Conservation (phyloP, 64 coral and sea anemone genomes). For the Pocillopora damicornis region DNA sequence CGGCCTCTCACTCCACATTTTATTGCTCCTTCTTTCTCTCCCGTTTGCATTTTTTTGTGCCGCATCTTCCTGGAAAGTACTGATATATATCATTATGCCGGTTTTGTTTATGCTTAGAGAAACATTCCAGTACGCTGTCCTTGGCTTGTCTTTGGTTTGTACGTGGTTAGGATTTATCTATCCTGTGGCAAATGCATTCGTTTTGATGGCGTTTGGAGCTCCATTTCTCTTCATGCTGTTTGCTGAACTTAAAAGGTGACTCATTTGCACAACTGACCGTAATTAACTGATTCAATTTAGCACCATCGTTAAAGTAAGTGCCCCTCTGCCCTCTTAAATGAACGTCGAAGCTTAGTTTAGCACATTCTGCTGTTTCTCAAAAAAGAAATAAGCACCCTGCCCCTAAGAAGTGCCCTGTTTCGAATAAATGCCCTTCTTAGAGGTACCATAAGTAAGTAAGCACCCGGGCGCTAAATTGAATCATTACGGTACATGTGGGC, state of each 20-base stretch:
- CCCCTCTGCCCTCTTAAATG: too few species aligned
- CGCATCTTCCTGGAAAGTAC: neutral
- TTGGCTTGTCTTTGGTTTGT: conserved; percentile 18
- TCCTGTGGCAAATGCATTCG: conserved; percentile 89
- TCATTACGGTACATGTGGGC: too few species aligned
- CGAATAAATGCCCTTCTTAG: too few species aligned
- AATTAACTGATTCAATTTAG: too few species aligned
- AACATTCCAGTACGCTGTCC: conserved; percentile 18
- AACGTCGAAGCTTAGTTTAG: too few species aligned
- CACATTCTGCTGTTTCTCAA: too few species aligned
- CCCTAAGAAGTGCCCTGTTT: too few species aligned
- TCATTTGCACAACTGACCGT: neutral
- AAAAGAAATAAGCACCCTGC: too few species aligned
- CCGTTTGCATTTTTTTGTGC: neutral
- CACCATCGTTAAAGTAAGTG: too few species aligned
- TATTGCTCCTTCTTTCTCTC: neutral
- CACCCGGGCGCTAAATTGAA: too few species aligned
- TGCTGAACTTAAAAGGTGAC: conserved; percentile 62
- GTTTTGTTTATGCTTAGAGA: neutral
- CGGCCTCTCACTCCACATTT: too few species aligned
- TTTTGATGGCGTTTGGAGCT: conserved; percentile 46
- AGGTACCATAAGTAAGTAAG: too few species aligned
- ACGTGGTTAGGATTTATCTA: conserved; percentile 86
- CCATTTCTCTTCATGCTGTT: conserved; percentile 72
- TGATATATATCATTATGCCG: neutral